Evolutionary conservation across 1,140 invertebrate species (phyloP), one percentile per base, ranked within the genome.

Genomic region (Hylaeus anthracinus): DNA sequence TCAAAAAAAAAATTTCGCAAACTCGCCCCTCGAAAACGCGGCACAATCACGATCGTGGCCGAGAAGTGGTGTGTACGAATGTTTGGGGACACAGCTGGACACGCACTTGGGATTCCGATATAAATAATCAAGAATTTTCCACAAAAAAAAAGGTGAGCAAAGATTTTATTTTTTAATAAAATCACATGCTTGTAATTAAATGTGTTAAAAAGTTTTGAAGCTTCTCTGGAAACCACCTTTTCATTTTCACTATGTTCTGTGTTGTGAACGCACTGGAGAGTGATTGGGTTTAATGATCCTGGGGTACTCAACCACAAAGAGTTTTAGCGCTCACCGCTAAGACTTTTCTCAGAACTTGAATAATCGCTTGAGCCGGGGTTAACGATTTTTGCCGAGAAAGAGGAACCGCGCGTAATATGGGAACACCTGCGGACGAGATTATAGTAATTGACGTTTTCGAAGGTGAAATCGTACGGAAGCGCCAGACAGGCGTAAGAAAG

Each of bases 1-100:
- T 77, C 41, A 61, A 87, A 87, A 88, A 85, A 74, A 87, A 87
- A 88, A 85, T 71, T 70, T 74, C 79, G 63, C 63, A 72, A 64
- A 63, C 53, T 15, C 58, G 45, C 41, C 69, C 41, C 51, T 69
- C 55, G 63, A 80, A 80, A 74, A 75, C 56, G 72, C 45, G 3
- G 3, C 8, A 61, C 9, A 26, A 74, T 75, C 64, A 12, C 12
- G 39, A 45, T 15, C 9, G 9, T 51, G 51, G 5, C 9, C 26
- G 26, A 26, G 26, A 26, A 26, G 26, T 26, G 0, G 26, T 26
- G 26, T 26, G 26, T 26, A 48, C 45, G 5, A 8, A 48, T 48
- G 45, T 6, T 4, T 6, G 45, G 6, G 45, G 45, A 48, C 45
- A 48, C 3, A 48, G 45, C 45, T 48, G 45, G 45, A 48, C 3